Base-by-base conservation (phyloP, 2,888 invertebrate species). In the Sesia apiformis region DNA sequence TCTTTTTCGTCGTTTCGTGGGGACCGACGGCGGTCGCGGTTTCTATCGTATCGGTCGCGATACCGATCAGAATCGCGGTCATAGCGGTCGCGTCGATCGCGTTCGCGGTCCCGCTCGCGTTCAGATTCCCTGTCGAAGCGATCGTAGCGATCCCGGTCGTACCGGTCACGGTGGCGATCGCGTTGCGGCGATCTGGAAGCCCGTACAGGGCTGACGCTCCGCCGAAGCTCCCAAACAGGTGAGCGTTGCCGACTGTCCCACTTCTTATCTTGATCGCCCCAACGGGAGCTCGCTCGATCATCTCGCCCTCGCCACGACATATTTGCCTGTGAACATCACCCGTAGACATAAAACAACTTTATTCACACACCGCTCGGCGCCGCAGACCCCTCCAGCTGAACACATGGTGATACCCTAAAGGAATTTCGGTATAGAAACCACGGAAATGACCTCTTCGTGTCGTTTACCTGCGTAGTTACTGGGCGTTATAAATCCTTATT, bases 241-340 rank as follows among this genome's bases (percentile, higher is more conserved):
- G 81, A 75, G 43, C 84, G 80, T 40, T 69, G 63, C 42, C 78
- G 71, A 38, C 39, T 40, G 56, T 66, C 67, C 60, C 63, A 59
- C 57, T 62, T 59, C 53, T 63, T 60, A 38, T 66, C 60, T 51
- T 60, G 58, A 38, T 76, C 78, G 58, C 74, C 77, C 85, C 86
- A 85, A 38, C 85, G 77, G 58, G 79, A 66, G 49, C 8, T 8
- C 55, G 69, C 67, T 55, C 85, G 76, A 60, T 81, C 84, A 59
- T 85, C 84, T 55, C 84, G 74, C 60, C 75, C 77, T 56, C 88
- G 79, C 87, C 88, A 84, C 70, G 87, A 87, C 88, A 87, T 87
- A 66, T 68, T 50, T 55, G 74, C 82, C 88, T 87, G 88, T 69
- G 83, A 87, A 87, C 81, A 86, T 76, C 77, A 72, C 69, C 72